Evolutionary conservation across 2,888 invertebrate species (phyloP).

Genomic region (Loripinus fragilis): DNA sequence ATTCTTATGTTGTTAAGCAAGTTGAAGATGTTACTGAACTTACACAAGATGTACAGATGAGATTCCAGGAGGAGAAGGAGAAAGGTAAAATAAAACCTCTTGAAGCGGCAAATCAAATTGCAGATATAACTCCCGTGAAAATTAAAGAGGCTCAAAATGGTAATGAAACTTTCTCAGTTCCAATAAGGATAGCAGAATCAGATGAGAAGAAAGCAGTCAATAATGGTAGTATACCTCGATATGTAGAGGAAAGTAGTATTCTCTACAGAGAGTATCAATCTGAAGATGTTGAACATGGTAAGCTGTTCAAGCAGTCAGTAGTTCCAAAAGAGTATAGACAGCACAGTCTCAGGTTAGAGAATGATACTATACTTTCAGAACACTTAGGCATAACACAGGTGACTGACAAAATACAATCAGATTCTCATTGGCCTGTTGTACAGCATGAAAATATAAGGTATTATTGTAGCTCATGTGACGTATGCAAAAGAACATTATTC

Average conservation of each 20-base stretch:
- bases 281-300: constrained; percentile 5
- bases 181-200: too few species aligned
- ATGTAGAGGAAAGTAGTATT: background rate
- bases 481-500: constrained; percentile 20
- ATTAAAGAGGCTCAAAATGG: too few species aligned
- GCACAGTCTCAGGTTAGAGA: constrained; percentile 22
- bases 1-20: too few species aligned
- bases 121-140: too few species aligned
- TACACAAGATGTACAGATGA: too few species aligned
- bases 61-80: background rate
- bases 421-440: constrained; percentile 42
- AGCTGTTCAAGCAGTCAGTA: constrained; percentile 5
- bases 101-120: too few species aligned
- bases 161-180: too few species aligned
- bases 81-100: too few species aligned
- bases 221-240: background rate
- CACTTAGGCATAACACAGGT: constrained; percentile 41
- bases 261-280: constrained; percentile 8
- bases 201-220: background rate
- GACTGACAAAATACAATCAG: constrained; percentile 7
- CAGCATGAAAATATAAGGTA: constrained; percentile 24
- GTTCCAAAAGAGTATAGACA: constrained; percentile 23
- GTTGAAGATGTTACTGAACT: too few species aligned
- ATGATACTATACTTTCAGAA: constrained; percentile 32
- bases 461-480: constrained; percentile 27